Conservation (phyloP, 2,113 vertebrate genomes). For the Lagopus muta region DNA sequence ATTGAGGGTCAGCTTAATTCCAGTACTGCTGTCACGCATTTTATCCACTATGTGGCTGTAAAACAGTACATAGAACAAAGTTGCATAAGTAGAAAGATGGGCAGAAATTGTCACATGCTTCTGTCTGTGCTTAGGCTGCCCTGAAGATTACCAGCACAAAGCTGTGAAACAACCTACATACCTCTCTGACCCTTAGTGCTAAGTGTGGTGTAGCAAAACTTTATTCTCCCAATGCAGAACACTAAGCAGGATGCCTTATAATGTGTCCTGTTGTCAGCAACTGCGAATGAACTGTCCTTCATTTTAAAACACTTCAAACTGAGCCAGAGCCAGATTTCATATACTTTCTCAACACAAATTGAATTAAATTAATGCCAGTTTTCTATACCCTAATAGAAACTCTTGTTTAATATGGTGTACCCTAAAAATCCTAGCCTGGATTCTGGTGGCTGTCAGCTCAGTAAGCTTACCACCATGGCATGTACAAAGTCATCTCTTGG, state of each 20-base stretch:
- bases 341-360: neutral
- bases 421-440: neutral
- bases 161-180: neutral
- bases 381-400: neutral
- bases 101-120: neutral
- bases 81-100: neutral
- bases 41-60: slow-evolving; percentile 88
- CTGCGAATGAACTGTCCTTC: too few relatives aligned
- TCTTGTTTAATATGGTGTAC: neutral
- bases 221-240: neutral
- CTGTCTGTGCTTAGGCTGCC: neutral
- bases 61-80: neutral
- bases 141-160: neutral
- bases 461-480: neutral
- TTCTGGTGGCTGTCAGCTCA: neutral
- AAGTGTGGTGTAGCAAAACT: neutral
- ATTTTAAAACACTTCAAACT: neutral
- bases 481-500: accelerated
- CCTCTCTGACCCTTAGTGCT: neutral
- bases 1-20: slow-evolving; percentile 87
- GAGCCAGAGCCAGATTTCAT: neutral
- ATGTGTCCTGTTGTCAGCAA: too few relatives aligned
- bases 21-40: slow-evolving; percentile 87
- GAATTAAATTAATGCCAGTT: neutral
- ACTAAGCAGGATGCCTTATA: neutral